Evolutionary conservation across 2,888 invertebrate species (phyloP), one percentile per base, ranked within the genome.

Genomic region (Teleiodes luculella): DNA sequence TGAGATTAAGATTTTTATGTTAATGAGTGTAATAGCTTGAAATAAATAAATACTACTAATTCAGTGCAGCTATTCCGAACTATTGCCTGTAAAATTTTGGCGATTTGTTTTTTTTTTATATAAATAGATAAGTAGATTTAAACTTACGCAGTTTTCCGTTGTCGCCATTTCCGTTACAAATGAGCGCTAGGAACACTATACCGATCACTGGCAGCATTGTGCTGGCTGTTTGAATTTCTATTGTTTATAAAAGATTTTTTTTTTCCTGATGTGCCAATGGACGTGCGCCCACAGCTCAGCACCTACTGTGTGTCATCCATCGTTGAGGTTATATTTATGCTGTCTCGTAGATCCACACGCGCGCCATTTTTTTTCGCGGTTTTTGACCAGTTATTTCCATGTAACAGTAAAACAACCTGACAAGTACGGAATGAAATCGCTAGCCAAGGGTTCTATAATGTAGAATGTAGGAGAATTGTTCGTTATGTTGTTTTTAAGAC

Each of bases 101-200:
- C 3, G 35, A n/a, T n/a, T n/a, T n/a, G n/a, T n/a, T n/a, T n/a
- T n/a, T n/a, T n/a, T n/a, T n/a, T n/a, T n/a, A n/a, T n/a, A 36
- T 11, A 2, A n/a, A 4, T 13, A 8, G 6, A 24, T n/a, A 24
- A 43, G 4, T 11, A 55, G 47, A 46, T 53, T 46, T 36, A 54
- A 52, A 83, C 86, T 85, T 72, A 86, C 86, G 83, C 53, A 86
- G 59, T 63, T 60, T 65, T 31, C 55, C 70, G 53, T 74, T 67
- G 57, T 78, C 71, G 37, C 76, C 72, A 35, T 73, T 67, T 4
- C 61, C 59, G 43, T 66, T 59, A 58, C 62, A 76, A 53, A 74
- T 58, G 33, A 72, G 20, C 57, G 67, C 63, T 55, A 83, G 52
- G 35, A 80, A 48, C 65, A 81, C 72, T 39, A 76, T 66, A 71